Conservation (phyloP, 2,113 vertebrate species). For the Cebidichthys violaceus region DNA sequence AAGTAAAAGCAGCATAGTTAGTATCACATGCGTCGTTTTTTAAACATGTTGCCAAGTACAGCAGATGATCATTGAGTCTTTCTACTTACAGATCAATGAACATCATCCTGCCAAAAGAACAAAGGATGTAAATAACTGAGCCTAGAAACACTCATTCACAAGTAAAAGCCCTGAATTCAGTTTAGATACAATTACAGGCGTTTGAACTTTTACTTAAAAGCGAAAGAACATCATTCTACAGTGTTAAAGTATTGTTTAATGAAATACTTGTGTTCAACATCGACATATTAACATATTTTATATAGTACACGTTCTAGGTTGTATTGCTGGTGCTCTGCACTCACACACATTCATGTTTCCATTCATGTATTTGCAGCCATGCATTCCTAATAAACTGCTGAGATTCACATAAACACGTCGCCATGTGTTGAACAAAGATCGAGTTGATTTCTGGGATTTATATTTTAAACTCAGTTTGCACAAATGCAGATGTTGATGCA, state of each 20-base stretch:
- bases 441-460: neutral
- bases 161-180: neutral
- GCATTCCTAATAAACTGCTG: neutral
- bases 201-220: too few relatives aligned
- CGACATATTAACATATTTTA: too few relatives aligned
- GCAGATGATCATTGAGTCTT: neutral
- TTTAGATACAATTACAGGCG: too few relatives aligned
- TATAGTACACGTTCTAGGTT: too few relatives aligned
- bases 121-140: neutral
- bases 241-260: too few relatives aligned
- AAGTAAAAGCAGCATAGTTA: neutral
- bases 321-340: neutral
- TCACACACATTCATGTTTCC: neutral
- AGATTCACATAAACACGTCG: neutral
- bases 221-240: too few relatives aligned
- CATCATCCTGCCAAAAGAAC: neutral
- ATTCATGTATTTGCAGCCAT: neutral
- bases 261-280: too few relatives aligned
- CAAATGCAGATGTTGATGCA: neutral
- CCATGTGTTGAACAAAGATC: neutral
- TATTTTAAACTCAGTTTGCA: neutral
- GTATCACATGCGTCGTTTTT: too few relatives aligned
- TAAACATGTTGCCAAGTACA: neutral
- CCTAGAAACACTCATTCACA: neutral
- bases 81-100: neutral